Base-by-base conservation (phyloP, 2,113 vertebrate genomes). In the Gallinago undulata region DNA sequence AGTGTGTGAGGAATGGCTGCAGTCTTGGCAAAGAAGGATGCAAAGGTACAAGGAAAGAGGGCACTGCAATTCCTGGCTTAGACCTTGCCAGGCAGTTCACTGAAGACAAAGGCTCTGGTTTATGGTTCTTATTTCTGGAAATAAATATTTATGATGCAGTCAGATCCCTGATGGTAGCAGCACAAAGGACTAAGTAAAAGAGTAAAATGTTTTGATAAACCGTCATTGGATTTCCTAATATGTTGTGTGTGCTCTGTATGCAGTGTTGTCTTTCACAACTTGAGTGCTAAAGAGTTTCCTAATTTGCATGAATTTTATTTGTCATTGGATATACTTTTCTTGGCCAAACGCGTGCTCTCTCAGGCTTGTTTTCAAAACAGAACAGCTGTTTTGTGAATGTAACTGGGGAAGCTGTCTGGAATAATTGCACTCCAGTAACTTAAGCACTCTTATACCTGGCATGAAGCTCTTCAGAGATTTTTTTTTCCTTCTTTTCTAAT, bases 261-360 rank as follows among this genome's bases (percentile, higher is more conserved):
- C 19, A 37, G 22, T 51, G 51, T 60, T 94, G 64, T 53, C 53
- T 75, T 95, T 93, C 39, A 56, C 68, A 67, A 63, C 64, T 69
- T 25, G n/a, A 50, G 35, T 73, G 73, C 74, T 82, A 12, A 86
- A 85, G 84, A 31, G 18, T 89, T 97, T 94, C 35, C 69, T 87
- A 66, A 92, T 95, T 89, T 91, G 66, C 89, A 83, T 87, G 31
- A 87, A n/a, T 82, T 88, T 59, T 68, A 3, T 66, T 64, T 93
- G 92, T 81, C 62, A 93, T 81, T 85, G 77, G 93, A 91, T 96
- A 94, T 87, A 83, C 90, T 96, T 89, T 87, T 57, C 57, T 91
- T 96, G 87, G 94, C 94, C 57, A 70, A 94, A 85, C 0, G 0
- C 0, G 0, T 60, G 50, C 18, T 56, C n/a, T 92, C 51, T 69